Evolutionary conservation across 92 coral and sea anemone genomes (phyloP).

Genomic region (Zoanthus gigantus): DNA sequence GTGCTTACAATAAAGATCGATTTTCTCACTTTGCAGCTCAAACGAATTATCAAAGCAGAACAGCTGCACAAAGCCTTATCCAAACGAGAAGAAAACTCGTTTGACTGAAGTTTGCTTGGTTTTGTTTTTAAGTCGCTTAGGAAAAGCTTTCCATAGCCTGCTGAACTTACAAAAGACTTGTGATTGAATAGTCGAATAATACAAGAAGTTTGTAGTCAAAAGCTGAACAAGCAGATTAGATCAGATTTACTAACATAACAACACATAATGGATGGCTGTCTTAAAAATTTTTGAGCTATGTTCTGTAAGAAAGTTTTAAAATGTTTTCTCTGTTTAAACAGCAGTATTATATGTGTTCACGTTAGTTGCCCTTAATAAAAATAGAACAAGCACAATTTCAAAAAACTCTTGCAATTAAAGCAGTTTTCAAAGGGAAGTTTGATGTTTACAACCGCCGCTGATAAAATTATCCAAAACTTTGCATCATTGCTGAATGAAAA

Average conservation of each 20-base stretch:
- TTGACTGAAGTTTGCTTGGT: slow-evolving; percentile 64
- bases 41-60: slow-evolving; percentile 49
- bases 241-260: slow-evolving; percentile 35
- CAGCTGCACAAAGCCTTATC: slow-evolving; percentile 69
- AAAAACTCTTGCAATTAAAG: neutral
- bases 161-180: slow-evolving; percentile 44
- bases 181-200: slow-evolving; percentile 42
- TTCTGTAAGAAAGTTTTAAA: slow-evolving; percentile 12
- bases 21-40: slow-evolving; percentile 32
- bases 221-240: slow-evolving; percentile 25
- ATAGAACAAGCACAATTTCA: neutral
- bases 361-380: slow-evolving; percentile 15
- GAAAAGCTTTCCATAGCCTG: slow-evolving; percentile 49
- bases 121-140: slow-evolving; percentile 56
- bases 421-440: neutral
- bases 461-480: slow-evolving; percentile 17
- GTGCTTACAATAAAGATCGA: neutral
- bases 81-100: slow-evolving; percentile 62
- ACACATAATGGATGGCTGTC: slow-evolving; percentile 28
- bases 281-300: slow-evolving; percentile 3
- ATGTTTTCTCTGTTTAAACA: slow-evolving; percentile 37
- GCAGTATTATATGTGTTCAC: slow-evolving; percentile 16
- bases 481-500: neutral
- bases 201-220: slow-evolving; percentile 5
- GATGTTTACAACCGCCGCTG: slow-evolving; percentile 10